Evolutionary conservation across 1,140 invertebrate genomes (phyloP).

Genomic region (Drosophila asahinai): DNA sequence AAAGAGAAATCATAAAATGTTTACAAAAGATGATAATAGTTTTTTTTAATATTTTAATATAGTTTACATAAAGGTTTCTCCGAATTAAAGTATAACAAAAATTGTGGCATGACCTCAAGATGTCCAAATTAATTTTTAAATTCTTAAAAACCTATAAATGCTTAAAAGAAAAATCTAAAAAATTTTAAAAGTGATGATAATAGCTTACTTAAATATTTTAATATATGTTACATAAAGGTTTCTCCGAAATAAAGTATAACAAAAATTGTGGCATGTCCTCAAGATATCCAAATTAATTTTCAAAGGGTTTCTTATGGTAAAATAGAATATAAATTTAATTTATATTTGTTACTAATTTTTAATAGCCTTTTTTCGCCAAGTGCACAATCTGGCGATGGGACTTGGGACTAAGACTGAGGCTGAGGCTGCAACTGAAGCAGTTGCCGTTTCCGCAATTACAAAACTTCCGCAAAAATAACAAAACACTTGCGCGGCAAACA

Average conservation of each 20-base stretch:
- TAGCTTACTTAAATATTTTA: no score
- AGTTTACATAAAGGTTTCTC: no score
- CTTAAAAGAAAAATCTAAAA: neutral
- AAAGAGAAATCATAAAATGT: neutral
- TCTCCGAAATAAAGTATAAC: no score
- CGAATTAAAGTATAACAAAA: no score
- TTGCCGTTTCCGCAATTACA: constrained; percentile 82
- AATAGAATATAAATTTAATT: no score
- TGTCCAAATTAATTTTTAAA: neutral
- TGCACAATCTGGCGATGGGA: constrained; percentile 28
- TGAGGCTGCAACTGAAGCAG: constrained; percentile 58
- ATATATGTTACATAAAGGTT: no score
- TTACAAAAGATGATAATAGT: neutral
- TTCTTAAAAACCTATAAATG: neutral
- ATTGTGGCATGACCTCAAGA: no score
- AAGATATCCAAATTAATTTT: no score
- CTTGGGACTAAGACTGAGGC: constrained; percentile 20
- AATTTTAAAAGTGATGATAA: neutral
- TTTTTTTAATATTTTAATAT: no score
- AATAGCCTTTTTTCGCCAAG: neutral
- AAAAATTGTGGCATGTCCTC: no score
- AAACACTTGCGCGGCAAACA: constrained; percentile 60
- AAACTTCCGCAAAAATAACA: constrained; percentile 82
- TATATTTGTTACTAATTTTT: fast-evolving
- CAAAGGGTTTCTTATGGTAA: no score